A percentile compares a stretch with the other conserved stretches of the same genome.
These are phyloP conservation scores for Tinea trinotella DNA, from an alignment of 2,888 invertebrate genomes.

Conservation along the genomic window DNA sequence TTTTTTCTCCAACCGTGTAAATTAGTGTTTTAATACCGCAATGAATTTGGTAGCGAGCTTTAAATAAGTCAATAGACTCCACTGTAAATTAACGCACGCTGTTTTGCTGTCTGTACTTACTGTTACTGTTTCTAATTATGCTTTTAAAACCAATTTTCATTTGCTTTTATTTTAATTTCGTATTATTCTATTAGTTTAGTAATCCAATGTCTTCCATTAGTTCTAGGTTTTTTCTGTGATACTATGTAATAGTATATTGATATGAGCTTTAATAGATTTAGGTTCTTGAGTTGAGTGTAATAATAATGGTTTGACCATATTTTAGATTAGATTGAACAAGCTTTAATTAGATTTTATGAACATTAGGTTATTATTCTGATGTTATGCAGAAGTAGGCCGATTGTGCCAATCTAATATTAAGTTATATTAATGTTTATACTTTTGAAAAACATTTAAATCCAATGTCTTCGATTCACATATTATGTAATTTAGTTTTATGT, in stretches of 20 bases:
- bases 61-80: slow-evolving; percentile 46
- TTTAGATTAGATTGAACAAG: slow-evolving; percentile 17
- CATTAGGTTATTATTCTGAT: slow-evolving; percentile 23
- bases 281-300: background rate
- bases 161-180: background rate
- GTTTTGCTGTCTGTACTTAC: background rate
- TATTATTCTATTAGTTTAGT: background rate
- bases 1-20: slow-evolving; percentile 34
- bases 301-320: background rate
- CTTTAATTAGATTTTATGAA: slow-evolving; percentile 25
- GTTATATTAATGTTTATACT: background rate
- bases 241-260: slow-evolving; percentile 35
- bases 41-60: slow-evolving; percentile 69
- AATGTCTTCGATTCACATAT: slow-evolving; percentile 4
- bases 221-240: slow-evolving; percentile 53
- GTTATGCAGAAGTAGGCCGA: slow-evolving; percentile 51
- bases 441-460: slow-evolving; percentile 5
- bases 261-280: slow-evolving; percentile 53
- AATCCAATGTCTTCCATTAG: slow-evolving; percentile 54
- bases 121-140: background rate
- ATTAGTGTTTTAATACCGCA: slow-evolving; percentile 37
- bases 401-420: slow-evolving; percentile 48
- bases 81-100: slow-evolving; percentile 62
- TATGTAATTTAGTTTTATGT: background rate
- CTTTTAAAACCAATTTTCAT: background rate